Evolutionary conservation across 2,113 vertebrate genomes (phyloP), one percentile per base, ranked within the genome.

Genomic region (Calonectris borealis): DNA sequence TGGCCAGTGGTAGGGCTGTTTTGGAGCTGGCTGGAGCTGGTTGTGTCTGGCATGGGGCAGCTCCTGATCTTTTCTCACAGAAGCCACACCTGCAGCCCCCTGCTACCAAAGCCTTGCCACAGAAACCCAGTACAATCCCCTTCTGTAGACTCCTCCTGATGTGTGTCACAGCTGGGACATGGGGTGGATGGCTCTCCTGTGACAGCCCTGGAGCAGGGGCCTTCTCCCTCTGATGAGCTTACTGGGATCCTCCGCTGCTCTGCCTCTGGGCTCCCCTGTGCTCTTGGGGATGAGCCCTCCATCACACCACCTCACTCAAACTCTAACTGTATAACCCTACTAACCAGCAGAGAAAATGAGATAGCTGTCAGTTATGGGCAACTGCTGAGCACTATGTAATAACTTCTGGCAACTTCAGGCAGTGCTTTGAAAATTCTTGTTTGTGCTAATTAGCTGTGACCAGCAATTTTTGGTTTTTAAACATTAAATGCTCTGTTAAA

Each of bases 401-500:
- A 76, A 46, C 38, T 75, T 70, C 44, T 46, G 61, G 61, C 44
- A 94, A 76, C 34, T 64, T 69, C 34, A 36, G 48, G 55, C 8
- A 32, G 55, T 18, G 65, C 34, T 83, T 48, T 0, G 1, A 64
- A 92, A 70, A 48, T 49, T 88, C 32, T 51, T 29, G 7, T 78
- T 78, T 62, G n/a, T 66, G 57, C 38, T 79, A 62, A 87, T 46
- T 52, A 77, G 48, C 38, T 52, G 22, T 42, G 51, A 77, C 27
- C 18, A 87, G 48, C 69, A 60, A 49, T 42, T 91, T 89, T 86
- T 65, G 6, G 0, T 34, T 86, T 87, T 88, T 83, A 92, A 94
- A 83, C 49, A 86, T 90, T 94, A 94, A 95, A 84, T 20, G 51
- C 32, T 83, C 54, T 36, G 69, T 72, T 96, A 92, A 88, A 94